Conservation (phyloP, 2,113 vertebrate genomes). For the Aegithalos caudatus region DNA sequence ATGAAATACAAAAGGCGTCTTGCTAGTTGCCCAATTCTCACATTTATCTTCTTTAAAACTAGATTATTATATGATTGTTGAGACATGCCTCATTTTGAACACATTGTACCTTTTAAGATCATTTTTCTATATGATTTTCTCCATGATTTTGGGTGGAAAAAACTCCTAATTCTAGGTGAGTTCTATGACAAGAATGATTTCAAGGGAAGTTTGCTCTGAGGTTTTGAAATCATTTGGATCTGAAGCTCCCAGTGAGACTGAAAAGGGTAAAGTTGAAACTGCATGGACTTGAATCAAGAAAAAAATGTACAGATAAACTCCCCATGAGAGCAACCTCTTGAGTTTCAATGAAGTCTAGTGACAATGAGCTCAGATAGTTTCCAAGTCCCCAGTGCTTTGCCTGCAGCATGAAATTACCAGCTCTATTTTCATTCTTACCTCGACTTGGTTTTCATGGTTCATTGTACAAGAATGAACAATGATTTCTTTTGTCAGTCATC, state of each 20-base stretch:
- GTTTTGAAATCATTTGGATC: background rate
- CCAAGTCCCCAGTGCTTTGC: constrained; percentile 27
- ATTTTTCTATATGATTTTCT: background rate
- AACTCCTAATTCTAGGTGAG: background rate
- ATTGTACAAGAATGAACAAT: constrained; percentile 68
- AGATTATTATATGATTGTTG: background rate
- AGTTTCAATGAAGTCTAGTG: constrained; percentile 38
- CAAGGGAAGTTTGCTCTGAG: background rate
- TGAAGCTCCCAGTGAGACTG: constrained; percentile 16
- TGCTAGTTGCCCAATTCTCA: background rate
- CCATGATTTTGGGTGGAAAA: background rate
- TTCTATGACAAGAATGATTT: constrained; percentile 1
- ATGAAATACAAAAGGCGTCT: background rate
- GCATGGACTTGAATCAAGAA: constrained; percentile 13
- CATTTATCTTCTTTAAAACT: background rate
- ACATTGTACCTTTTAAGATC: background rate
- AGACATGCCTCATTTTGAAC: background rate
- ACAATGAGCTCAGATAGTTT: constrained; percentile 40
- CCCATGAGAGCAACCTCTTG: background rate
- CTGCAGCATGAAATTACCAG: constrained; percentile 45
- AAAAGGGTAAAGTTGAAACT: constrained; percentile 31
- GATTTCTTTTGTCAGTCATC: constrained; percentile 72
- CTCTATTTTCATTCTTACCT: constrained; percentile 56
- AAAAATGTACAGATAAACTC: constrained; percentile 28
- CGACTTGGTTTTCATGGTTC: constrained; percentile 69